phyloP scores from a whole-genome alignment of 2,888 invertebrate species.

The Lycia hirtaria region DNA sequence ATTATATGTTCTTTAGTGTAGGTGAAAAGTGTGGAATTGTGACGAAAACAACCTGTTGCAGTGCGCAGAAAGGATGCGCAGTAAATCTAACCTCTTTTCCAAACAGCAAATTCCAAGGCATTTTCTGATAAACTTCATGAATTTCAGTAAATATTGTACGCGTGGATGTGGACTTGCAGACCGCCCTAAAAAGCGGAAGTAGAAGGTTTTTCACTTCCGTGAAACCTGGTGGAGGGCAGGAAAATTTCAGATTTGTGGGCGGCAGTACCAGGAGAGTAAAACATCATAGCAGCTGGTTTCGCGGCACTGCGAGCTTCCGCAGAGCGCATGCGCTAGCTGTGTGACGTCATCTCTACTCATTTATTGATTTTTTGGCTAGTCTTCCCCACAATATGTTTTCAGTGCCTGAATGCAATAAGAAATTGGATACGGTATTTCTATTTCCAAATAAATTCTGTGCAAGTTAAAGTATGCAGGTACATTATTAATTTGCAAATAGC shows the following conservation, averaged over 20 bases:
- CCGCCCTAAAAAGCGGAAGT: constrained; percentile 75
- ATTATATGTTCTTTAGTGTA: too few species aligned
- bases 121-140: constrained; percentile 1
- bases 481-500: too few species aligned
- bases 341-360: constrained; percentile 14
- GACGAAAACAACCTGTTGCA: constrained; percentile 22
- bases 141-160: constrained; percentile 11
- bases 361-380: constrained; percentile 56
- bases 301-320: not conserved
- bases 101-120: not conserved
- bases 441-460: not conserved
- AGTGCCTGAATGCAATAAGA: constrained; percentile 8
- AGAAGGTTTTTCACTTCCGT: constrained; percentile 68
- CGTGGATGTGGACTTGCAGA: constrained; percentile 40
- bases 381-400: too few species aligned
- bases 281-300: constrained; percentile 43
- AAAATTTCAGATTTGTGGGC: constrained; percentile 83
- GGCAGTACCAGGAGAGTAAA: constrained; percentile 70
- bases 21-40: too few species aligned
- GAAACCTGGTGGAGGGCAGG: constrained; percentile 77
- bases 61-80: constrained; percentile 68
- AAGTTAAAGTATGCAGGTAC: too few species aligned
- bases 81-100: constrained; percentile 32
- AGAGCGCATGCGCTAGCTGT: constrained; percentile 65
- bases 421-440: constrained; percentile 24